Evolutionary conservation across 1,140 invertebrate genomes (phyloP), one percentile per base, ranked within the genome.

Genomic region (Mizuhopecten yessoensis): DNA sequence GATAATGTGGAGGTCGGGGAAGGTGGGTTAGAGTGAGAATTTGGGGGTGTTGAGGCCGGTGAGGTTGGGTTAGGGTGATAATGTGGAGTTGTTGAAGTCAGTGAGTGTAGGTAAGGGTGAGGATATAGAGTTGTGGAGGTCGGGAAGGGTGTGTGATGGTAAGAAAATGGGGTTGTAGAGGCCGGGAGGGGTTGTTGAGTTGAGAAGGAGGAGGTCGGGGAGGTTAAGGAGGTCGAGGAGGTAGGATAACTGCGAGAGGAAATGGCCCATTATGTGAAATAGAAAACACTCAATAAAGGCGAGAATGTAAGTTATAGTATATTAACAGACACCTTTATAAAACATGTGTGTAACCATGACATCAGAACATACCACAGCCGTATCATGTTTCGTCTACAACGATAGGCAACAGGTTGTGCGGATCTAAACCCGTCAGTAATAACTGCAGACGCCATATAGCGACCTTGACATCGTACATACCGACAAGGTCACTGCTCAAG

Each of bases 371-470:
- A 75, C 57, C 57, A 75, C 57, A 75, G 57, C 9, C 23, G n/a
- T 75, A 75, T 75, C 57, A 75, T n/a, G 0, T 75, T 75, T 9
- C 57, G 57, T 75, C 57, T 75, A 75, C 57, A 75, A 13, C 57
- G 29, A n/a, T n/a, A n/a, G n/a, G 9, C 57, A 75, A 75, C 57
- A 75, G 57, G 57, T 75, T 75, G 57, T n/a, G 29, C n/a, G 11
- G 57, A 75, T 45, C 42, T 45, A 45, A 1, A 45, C 20, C 57
- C 57, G 57, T n/a, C 57, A 75, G 57, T 75, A 75, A 75, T 75
- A 75, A 75, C 57, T 75, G 23, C 57, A 75, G 57, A 75, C 57
- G 57, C 57, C 57, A 75, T 9, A 75, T n/a, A 75, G 57, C 23
- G 57, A 29, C 57, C 57, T 75, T 75, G 57, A 75, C 57, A 75